Evolutionary conservation across 2,888 invertebrate genomes (phyloP), one percentile per base, ranked within the genome.

Genomic region (Trilocha varians): DNA sequence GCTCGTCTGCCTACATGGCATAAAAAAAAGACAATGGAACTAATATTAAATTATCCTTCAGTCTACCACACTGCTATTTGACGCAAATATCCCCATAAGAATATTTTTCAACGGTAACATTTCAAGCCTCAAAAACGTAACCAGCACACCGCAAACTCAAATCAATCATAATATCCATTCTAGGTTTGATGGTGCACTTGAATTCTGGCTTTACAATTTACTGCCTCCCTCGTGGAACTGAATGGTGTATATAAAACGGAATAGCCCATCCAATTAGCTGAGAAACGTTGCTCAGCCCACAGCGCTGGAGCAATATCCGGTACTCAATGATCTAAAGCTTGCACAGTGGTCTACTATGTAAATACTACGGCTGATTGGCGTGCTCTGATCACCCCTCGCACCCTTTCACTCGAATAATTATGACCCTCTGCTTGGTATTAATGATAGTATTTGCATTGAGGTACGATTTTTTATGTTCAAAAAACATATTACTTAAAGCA

Each of bases 221-320:
- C 54, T 46, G 49, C 48, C 48, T 45, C 46, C 44, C 42, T 47
- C 50, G 53, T 54, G 55, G 50, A 59, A 59, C 52, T 50, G 38
- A 40, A 36, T 40, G 41, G 41, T 38, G 34, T 59, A 55, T 59
- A 62, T 62, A 59, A 55, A 57, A 49, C 41, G 48, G 45, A 50
- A 50, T 52, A 49, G 54, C 47, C 53, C 56, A 58, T 59, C 57
- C 66, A 65, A 65, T 65, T 62, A 65, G 57, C 46, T 45, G 43
- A 52, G 49, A 50, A 53, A 53, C 48, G 52, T 52, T 48, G 49
- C 52, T 56, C 55, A 57, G 44, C 49, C 43, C 46, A 34, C 43
- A 43, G 45, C 57, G 50, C 54, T 52, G 52, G 55, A 52, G 63
- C 65, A 66, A 70, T 69, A 71, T 70, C 70, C 71, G 67, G 54